Base-by-base conservation (phyloP, 2,797 vertebrate genomes). In the Oreortyx pictus region DNA sequence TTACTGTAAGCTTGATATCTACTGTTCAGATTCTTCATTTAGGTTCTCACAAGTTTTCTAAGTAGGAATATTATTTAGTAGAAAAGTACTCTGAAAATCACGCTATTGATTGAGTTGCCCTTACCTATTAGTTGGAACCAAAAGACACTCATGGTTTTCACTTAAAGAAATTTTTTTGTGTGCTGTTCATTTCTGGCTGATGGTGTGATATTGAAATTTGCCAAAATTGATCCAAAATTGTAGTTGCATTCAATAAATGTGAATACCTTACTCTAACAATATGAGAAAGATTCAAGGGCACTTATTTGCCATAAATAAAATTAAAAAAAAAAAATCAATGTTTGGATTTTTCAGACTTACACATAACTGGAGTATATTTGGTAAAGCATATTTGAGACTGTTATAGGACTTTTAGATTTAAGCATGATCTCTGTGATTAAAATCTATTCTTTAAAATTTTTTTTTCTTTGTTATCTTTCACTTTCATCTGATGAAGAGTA, bases 401-500 rank as follows among this genome's bases (percentile, higher is more conserved):
- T 76, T 85, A 71, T 19, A 24, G 44, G 62, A 81, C 65, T 77
- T 95, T 77, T 65, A 88, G 65, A 83, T 88, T 78, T 75, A 86
- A 73, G 67, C 64, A 86, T 47, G 77, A 88, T 37, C 89, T 72
- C 71, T 75, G 67, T 60, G 88, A 89, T 89, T 96, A 96, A 96
- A 91, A 93, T 82, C 80, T 74, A 67, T 37, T 92, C 66, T 95
- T 95, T 89, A 89, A 91, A 92, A 77, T 83, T 92, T 94, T 94
- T 94, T 73, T 92, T 91, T 43, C 16, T 29, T 52, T 65, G 56
- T 66, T 94, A 66, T 93, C 80, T 88, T 95, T 92, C 60, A 61
- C 93, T 95, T 95, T 98, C 89, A 97, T 97, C 96, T 96, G 93
- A 95, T 90, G 59, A 86, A 92, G 81, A 93, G 57, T 95, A 96